Evolutionary conservation across 2,797 vertebrate species (phyloP).

Genomic region (Heterohyrax brucei): DNA sequence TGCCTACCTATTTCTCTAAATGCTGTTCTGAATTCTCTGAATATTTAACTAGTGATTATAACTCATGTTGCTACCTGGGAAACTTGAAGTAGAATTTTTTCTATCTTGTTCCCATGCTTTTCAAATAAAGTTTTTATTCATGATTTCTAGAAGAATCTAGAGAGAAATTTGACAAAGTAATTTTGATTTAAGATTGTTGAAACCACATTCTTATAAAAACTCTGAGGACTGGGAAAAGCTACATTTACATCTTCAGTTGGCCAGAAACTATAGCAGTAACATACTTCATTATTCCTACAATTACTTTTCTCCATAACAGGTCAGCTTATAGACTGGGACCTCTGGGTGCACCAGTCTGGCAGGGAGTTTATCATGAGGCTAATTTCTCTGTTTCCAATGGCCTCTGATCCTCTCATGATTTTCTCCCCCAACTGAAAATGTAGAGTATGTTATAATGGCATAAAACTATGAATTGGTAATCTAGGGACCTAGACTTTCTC

Average conservation of each 20-base stretch:
- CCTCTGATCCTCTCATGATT: background rate
- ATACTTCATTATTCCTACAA: background rate
- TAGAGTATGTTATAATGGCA: background rate
- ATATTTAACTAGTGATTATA: conserved; percentile 75
- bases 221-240: background rate
- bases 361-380: background rate
- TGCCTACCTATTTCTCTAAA: conserved; percentile 63
- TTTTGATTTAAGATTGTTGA: background rate
- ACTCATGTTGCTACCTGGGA: conserved; percentile 40
- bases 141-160: conserved; percentile 58
- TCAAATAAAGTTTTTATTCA: conserved; percentile 60
- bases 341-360: background rate
- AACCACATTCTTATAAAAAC: background rate
- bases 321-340: background rate
- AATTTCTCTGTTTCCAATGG: background rate
- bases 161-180: conserved; percentile 42
- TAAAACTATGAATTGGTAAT: background rate
- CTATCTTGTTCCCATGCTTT: conserved; percentile 68
- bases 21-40: conserved; percentile 78
- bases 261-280: too few species aligned
- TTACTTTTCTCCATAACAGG: background rate
- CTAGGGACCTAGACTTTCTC: background rate
- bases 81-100: conserved; percentile 56
- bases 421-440: background rate
- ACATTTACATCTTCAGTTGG: background rate